A percentile compares a stretch with the other conserved stretches of the same genome.
These are phyloP conservation scores for Tetramorium parvispinum DNA, from an alignment of 1,140 invertebrate species.

Conservation along the genomic window DNA sequence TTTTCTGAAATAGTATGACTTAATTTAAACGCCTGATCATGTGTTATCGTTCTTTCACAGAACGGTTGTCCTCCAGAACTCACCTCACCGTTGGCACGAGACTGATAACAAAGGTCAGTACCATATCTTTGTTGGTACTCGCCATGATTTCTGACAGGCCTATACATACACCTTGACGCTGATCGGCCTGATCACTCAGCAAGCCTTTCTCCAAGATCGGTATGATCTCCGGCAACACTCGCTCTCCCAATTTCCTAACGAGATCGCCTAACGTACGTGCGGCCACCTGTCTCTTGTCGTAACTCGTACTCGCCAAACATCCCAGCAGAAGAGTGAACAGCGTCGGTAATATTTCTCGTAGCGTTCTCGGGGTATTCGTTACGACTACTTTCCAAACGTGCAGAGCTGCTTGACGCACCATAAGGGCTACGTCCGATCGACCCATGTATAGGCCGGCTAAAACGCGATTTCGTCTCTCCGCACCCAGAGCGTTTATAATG, in stretches of 20 bases:
- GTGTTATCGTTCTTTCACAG: not conserved
- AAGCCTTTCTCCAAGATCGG: conserved; percentile 98
- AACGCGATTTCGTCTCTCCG: conserved; percentile 96
- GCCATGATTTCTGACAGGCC: conserved; percentile 99
- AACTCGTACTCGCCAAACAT: conserved; percentile 97
- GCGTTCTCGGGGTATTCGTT: conserved; percentile 97
- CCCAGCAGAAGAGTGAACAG: conserved; percentile 96
- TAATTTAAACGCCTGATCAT: not conserved
- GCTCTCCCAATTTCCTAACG: conserved; percentile 98
- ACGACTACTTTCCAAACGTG: conserved; percentile 99
- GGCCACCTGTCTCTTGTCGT: conserved; percentile 98
- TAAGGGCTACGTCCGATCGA: conserved; percentile 97
- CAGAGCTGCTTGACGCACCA: conserved; percentile 98
- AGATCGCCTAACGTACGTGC: conserved; percentile 98
- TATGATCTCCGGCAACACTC: conserved; percentile 98
- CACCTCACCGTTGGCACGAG: conserved; percentile 97
- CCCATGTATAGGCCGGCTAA: conserved; percentile 99
- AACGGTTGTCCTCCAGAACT: conserved; percentile 47
- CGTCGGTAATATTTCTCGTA: conserved; percentile 98
- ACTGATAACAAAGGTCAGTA: conserved; percentile 96
- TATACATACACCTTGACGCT: conserved; percentile 99
- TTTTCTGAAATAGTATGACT: conserved; percentile 86
- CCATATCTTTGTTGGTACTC: conserved; percentile 98
- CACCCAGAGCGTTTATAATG: conserved; percentile 95
- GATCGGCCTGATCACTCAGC: conserved; percentile 95